Percentiles rank a stretch among this genome's conserved stretches.
Conservation (phyloP, 2,888 invertebrate genomes). For the Hoplodrina blanda region DNA sequence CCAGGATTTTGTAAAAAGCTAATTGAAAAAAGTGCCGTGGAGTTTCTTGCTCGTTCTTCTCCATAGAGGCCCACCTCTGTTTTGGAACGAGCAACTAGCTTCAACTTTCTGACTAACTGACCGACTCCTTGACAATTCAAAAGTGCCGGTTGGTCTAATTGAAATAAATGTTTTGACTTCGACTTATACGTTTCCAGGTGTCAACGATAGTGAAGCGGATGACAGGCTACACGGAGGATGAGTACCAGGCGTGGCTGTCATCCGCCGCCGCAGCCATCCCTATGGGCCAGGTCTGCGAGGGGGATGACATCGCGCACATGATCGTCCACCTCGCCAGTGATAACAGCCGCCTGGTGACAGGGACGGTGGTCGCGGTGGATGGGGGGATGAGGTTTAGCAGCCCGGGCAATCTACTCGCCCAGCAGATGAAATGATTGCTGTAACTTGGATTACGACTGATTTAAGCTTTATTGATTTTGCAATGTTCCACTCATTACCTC, state of each 20-base stretch:
- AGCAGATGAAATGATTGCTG: conserved; percentile 39
- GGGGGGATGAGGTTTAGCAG: conserved; percentile 60
- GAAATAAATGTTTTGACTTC: too few relatives aligned
- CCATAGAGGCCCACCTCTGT: too few relatives aligned
- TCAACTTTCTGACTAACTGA: too few relatives aligned
- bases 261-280: conserved; percentile 51
- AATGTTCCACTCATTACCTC: not conserved
- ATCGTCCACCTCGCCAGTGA: conserved; percentile 96
- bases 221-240: conserved; percentile 58
- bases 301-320: conserved; percentile 94
- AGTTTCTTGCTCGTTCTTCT: too few relatives aligned
- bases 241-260: conserved; percentile 64
- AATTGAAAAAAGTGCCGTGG: too few relatives aligned
- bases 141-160: too few relatives aligned
- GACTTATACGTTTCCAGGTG: conserved; percentile 24
- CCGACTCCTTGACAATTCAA: too few relatives aligned
- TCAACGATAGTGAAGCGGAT: conserved; percentile 58
- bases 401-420: conserved; percentile 5
- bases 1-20: too few relatives aligned
- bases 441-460: not conserved
- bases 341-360: conserved; percentile 95
- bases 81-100: too few relatives aligned
- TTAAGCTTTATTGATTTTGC: not conserved
- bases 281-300: conserved; percentile 64
- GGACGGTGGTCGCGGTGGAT: conserved; percentile 81